These are phyloP conservation scores for Petrocephalus schoutedeni DNA, from an alignment of 2,797 vertebrate genomes.

Conservation along the genomic window DNA sequence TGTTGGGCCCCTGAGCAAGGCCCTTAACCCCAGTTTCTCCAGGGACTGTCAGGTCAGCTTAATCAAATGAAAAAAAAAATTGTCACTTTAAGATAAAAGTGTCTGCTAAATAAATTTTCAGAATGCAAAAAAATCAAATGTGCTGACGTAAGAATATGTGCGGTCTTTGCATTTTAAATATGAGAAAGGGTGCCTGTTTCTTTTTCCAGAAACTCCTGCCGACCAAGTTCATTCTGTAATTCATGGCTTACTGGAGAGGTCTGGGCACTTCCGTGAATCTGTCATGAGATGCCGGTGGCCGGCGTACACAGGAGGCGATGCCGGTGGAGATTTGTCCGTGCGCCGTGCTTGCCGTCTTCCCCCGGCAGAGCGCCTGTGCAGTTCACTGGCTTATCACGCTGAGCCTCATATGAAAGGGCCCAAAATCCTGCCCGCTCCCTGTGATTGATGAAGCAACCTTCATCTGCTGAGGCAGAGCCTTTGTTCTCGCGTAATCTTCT, in stretches of 20 bases:
- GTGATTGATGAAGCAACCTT: constrained; percentile 74
- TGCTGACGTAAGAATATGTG: not conserved
- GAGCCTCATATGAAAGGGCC: constrained; percentile 57
- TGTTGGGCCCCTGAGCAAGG: not conserved
- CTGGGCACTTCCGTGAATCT: not conserved
- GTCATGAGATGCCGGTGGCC: not conserved
- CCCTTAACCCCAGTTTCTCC: not conserved
- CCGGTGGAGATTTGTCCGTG: not conserved
- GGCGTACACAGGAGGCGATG: not conserved
- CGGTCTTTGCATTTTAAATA: not conserved
- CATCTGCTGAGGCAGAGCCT: constrained; percentile 76
- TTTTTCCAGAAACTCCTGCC: not conserved
- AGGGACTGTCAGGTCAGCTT: not conserved
- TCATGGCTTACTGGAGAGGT: not conserved
- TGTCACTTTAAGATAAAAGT: not conserved
- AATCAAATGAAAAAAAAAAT: not conserved
- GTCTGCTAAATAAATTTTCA: not conserved
- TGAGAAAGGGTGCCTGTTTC: not conserved
- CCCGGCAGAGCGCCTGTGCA: constrained; percentile 43
- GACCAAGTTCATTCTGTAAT: not conserved
- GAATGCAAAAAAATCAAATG: not conserved
- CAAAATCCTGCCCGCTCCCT: constrained; percentile 62
- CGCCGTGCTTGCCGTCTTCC: not conserved
- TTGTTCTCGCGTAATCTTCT: constrained; percentile 76
- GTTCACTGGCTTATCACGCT: constrained; percentile 67